Evolutionary conservation across 2,888 invertebrate species (phyloP), one percentile per base, ranked within the genome.

Genomic region (Dromius quadrimaculatus): DNA sequence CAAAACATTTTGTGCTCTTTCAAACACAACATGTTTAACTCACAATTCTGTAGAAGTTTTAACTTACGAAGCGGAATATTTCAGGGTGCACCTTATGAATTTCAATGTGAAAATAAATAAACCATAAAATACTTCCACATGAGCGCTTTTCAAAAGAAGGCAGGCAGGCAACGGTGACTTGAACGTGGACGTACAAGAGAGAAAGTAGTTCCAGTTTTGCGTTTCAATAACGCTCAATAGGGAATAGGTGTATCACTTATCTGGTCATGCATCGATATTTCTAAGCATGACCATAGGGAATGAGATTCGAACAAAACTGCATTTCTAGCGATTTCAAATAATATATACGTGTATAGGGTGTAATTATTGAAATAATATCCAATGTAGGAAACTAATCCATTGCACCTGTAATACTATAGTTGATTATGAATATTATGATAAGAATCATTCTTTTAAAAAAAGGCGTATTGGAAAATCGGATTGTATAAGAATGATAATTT

Each of bases 41-140:
- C 22, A 19, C 45, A 19, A 45, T n/a, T n/a, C 17, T 45, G 11
- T 2, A 22, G 36, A 59, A 36, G 36, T 57, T 57, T 57, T 28
- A 57, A 57, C 32, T 57, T 57, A 11, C 34, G 28, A 6, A 38
- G 36, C 22, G 38, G 20, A 59, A 20, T 38, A 59, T 59, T 59
- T 59, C 36, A 13, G 5, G 36, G 17, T 38, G 32, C 38, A 36
- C 61, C 61, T 61, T 61, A 61, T 61, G 41, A 61, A 61, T 61
- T 41, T 61, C 61, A 61, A 38, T 61, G 22, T 22, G 22, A 38
- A 41, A 61, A 61, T 61, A 61, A 61, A 61, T 61, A 41, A 61
- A 38, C 61, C 61, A 61, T 61, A 61, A 61, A 61, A 38, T 41
- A 61, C 41, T 61, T 57, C 22, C 61, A 61, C 41, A 61, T 61